Evolutionary conservation across 2,113 vertebrate species (phyloP).

Genomic region (Pachypanchax playfairii): DNA sequence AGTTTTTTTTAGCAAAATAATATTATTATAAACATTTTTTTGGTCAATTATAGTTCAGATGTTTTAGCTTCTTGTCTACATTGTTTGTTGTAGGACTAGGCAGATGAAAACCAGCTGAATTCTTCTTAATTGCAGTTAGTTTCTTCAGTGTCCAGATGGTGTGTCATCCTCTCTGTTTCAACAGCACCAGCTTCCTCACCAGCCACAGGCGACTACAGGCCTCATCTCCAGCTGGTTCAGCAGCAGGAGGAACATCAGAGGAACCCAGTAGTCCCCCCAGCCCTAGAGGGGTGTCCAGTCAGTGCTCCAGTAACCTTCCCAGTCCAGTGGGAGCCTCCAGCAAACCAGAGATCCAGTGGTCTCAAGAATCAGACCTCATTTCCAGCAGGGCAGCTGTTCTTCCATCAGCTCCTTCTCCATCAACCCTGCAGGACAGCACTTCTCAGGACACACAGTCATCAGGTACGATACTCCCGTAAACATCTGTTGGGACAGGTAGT

Average conservation of each 20-base stretch:
- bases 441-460: constrained; percentile 83
- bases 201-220: constrained; percentile 68
- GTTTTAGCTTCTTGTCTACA: neutral
- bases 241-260: constrained; percentile 64
- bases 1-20: no score
- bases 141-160: neutral
- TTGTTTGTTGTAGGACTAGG: neutral
- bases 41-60: no score
- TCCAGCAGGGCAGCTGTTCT: constrained; percentile 37
- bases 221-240: constrained; percentile 65
- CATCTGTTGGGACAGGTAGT: neutral
- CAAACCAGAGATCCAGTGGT: constrained; percentile 64
- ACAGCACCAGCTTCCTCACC: constrained; percentile 80
- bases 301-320: constrained; percentile 73
- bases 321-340: constrained; percentile 67
- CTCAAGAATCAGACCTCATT: constrained; percentile 54
- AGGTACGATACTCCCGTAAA: constrained; percentile 49
- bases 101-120: neutral
- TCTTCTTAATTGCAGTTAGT: neutral
- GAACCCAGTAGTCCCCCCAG: constrained; percentile 69
- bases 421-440: constrained; percentile 72
- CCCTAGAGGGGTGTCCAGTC: constrained; percentile 66
- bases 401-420: constrained; percentile 63
- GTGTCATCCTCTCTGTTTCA: neutral
- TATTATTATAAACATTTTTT: no score